Evolutionary conservation across 2,113 vertebrate genomes (phyloP), one percentile per base, ranked within the genome.

Genomic region (Macaca nemestrina): DNA sequence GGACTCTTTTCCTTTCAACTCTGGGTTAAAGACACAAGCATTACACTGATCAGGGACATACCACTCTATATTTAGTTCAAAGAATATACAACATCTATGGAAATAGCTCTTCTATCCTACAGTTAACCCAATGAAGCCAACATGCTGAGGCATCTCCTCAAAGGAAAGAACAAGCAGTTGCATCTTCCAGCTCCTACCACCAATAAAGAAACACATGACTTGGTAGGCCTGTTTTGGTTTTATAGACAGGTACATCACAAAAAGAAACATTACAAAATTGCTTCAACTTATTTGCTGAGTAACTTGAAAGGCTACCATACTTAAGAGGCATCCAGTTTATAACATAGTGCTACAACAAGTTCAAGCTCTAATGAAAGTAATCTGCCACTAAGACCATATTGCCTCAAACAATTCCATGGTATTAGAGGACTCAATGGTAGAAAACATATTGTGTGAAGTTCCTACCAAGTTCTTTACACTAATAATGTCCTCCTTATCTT

Each of bases 121-220:
- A 23, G 4, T 25, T 8, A 30, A 38, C 32, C 4, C 1, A 55
- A 4, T 75, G 5, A 2, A 73, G 40, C 8, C 0, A 6, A 25
- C 12, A 25, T 22, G 20, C 32, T 73, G 17, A 2, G 5, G 25
- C 5, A 67, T 79, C 9, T 8, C 32, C 14, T 38, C 32, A 55
- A 78, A 57, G 23, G 17, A 67, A 23, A 61, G 43, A 17, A 23
- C 3, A 57, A 68, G 55, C 6, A 50, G 52, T 64, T 35, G 5
- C 55, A n/a, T 9, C 10, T 90, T 55, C n/a, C 5, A 61, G 23
- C 0, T 55, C 2, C 25, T 82, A 55, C 52, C n/a, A 82, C 35
- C 13, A 40, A 75, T 14, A 82, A 88, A 43, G 45, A n/a, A 8
- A 20, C 61, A 64, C 27, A 6, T 32, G 27, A 64, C 12, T 32